Percentiles rank a stretch among this genome's conserved stretches.
phyloP scores from a whole-genome alignment of 2,113 vertebrate genomes.

The Montifringilla adamsi region DNA sequence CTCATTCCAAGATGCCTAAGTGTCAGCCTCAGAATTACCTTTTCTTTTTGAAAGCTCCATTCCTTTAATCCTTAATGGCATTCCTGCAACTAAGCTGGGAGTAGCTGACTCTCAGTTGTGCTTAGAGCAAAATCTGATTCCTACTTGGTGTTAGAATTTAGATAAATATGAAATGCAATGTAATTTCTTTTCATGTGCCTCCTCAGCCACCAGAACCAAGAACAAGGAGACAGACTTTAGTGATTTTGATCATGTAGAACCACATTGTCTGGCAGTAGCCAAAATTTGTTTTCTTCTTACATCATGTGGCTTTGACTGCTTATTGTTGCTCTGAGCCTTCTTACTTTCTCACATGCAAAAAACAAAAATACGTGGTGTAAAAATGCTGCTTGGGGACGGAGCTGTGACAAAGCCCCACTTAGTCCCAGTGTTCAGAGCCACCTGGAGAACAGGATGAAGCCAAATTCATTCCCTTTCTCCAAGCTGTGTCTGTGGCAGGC shows the following conservation, averaged over 20 bases:
- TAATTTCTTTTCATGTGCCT: neutral
- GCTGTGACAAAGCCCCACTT: neutral
- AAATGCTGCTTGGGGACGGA: neutral
- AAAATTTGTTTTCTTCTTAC: neutral
- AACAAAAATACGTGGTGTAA: fast-evolving
- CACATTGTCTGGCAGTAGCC: neutral
- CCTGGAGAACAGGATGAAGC: neutral
- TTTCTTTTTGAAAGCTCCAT: neutral
- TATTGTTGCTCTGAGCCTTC: neutral
- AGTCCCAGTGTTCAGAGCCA: neutral
- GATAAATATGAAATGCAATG: neutral
- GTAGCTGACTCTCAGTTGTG: neutral
- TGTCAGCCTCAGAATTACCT: neutral
- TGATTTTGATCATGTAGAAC: neutral
- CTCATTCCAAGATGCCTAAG: neutral
- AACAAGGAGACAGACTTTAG: neutral
- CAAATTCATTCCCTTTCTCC: neutral
- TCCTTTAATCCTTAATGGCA: neutral
- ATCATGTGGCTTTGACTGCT: neutral
- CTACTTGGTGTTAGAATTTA: neutral
- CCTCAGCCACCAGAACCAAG: neutral
- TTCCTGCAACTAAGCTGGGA: neutral
- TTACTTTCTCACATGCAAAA: neutral
- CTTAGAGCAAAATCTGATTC: neutral
- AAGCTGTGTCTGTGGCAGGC: fast-evolving